Evolutionary conservation across 2,797 vertebrate species (phyloP).

Genomic region (Chrysolophus pictus): DNA sequence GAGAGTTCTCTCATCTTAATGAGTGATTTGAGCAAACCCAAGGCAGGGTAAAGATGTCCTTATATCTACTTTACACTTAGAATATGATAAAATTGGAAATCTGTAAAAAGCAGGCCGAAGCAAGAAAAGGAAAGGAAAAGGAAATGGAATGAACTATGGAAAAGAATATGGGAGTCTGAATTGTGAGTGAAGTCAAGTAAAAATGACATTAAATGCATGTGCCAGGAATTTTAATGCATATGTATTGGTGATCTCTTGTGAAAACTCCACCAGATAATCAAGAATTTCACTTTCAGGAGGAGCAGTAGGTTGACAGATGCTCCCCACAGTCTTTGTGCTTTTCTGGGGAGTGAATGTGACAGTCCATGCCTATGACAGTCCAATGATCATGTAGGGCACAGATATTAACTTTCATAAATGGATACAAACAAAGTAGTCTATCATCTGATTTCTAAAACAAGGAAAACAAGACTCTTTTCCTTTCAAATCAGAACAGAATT

Average conservation of each 20-base stretch:
- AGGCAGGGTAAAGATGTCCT: neutral
- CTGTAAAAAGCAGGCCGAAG: neutral
- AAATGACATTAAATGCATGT: neutral
- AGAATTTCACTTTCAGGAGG: neutral
- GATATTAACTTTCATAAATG: neutral
- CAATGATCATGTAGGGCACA: neutral
- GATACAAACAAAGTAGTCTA: neutral
- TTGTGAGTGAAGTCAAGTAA: neutral
- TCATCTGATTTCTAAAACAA: neutral
- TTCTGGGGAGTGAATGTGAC: neutral
- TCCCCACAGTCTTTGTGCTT: neutral
- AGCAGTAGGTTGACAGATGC: neutral
- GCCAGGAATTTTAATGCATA: neutral
- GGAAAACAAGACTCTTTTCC: neutral
- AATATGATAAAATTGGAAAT: neutral
- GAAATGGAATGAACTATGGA: neutral
- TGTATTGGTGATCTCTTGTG: neutral
- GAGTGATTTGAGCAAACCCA: constrained; percentile 12
- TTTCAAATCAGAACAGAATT: neutral
- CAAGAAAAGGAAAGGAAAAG: neutral
- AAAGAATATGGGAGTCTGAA: neutral
- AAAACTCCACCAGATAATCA: neutral
- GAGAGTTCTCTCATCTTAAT: neutral
- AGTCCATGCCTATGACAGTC: neutral
- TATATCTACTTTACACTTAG: neutral